These are phyloP conservation scores for Lamprologus callipterus DNA, from an alignment of 2,113 vertebrate species.

Conservation along the genomic window DNA sequence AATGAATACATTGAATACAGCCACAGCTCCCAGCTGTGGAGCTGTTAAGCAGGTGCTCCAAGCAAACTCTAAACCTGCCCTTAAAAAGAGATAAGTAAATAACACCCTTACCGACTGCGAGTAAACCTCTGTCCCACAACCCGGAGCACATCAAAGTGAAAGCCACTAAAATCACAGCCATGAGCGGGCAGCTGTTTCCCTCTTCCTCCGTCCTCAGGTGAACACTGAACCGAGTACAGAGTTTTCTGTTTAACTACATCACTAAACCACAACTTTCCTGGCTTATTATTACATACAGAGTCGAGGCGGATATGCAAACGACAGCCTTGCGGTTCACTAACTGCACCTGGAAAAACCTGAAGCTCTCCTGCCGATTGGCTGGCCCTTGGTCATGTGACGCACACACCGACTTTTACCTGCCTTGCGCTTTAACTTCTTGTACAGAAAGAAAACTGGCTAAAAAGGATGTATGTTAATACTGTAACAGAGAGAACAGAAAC, in stretches of 20 bases:
- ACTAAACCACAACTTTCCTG: not conserved
- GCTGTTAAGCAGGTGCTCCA: not conserved
- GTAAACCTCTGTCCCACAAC: not conserved
- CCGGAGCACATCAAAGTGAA: slow-evolving; percentile 2
- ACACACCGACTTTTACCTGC: not conserved
- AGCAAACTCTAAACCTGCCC: not conserved
- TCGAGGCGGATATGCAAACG: not conserved
- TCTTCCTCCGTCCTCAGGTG: not conserved
- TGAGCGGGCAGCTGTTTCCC: not conserved
- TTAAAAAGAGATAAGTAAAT: not conserved
- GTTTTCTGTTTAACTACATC: not conserved
- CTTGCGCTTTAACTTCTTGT: not conserved
- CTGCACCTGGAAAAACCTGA: slow-evolving; percentile 36
- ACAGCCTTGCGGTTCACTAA: not conserved
- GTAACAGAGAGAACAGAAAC: not conserved
- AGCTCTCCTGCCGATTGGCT: slow-evolving; percentile 28
- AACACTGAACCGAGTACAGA: not conserved
- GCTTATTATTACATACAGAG: not conserved
- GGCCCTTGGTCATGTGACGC: slow-evolving; percentile 23
- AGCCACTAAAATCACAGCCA: slow-evolving; percentile 22
- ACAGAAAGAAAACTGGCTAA: not conserved
- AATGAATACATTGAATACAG: not conserved
- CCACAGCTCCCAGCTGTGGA: not conserved
- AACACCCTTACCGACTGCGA: slow-evolving; percentile 27
- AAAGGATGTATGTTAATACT: not conserved